Evolutionary conservation across 2,797 vertebrate genomes (phyloP).

Genomic region (Dicrostonyx torquatus): DNA sequence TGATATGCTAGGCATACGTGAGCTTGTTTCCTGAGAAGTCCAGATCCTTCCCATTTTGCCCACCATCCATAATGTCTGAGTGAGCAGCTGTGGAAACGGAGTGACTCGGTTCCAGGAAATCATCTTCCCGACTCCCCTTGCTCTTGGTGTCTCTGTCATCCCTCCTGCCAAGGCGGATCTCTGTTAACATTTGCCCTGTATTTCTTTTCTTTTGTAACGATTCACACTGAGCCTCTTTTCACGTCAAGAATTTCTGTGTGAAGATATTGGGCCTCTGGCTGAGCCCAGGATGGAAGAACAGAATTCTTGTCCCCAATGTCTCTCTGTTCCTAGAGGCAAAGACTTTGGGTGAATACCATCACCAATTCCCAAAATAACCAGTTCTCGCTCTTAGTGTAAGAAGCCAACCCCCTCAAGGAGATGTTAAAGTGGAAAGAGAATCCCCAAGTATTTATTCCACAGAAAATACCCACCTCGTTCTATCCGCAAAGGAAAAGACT

Average conservation of each 20-base stretch:
- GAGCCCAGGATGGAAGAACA: neutral
- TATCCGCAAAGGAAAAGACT: neutral
- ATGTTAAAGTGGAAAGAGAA: neutral
- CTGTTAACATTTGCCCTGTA: neutral
- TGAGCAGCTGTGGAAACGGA: neutral
- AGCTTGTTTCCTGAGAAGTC: neutral
- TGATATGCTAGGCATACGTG: neutral
- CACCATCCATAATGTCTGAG: neutral
- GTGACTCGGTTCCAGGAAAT: neutral
- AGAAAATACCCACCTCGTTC: neutral
- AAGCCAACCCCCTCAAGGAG: neutral
- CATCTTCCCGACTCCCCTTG: neutral
- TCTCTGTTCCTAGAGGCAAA: neutral
- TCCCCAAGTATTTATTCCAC: constrained; percentile 38
- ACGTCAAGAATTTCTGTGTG: neutral
- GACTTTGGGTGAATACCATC: constrained; percentile 10
- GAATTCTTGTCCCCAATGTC: neutral
- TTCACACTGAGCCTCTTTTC: neutral
- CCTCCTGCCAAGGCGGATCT: neutral
- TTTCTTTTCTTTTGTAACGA: neutral
- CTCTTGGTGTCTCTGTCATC: neutral
- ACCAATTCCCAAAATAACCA: neutral
- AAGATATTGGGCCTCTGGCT: neutral
- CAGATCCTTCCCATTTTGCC: neutral
- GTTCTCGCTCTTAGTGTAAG: neutral